Evolutionary conservation across 2,888 invertebrate genomes (phyloP), one percentile per base, ranked within the genome.

Genomic region (Conistra vaccinii): DNA sequence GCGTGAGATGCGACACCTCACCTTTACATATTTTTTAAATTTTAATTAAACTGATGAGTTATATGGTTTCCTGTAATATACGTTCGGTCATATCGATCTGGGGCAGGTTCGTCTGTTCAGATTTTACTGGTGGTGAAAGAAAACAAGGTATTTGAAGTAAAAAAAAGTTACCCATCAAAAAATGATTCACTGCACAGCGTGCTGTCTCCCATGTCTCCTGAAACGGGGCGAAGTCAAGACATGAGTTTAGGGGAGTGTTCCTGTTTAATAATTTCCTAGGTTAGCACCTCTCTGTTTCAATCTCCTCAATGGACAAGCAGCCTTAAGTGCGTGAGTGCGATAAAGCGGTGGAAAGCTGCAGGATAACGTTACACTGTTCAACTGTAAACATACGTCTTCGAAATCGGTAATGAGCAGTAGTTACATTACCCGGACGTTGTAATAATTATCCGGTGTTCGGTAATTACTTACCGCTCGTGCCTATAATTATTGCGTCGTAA

Each of bases 401-500:
- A 48, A 65, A 42, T 17, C 32, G 29, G 23, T 69, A 81, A 69
- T 58, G 14, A 20, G 3, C 32, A 14, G 35, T 2, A 26, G 29
- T 53, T 29, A 76, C 23, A 39, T 14, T 35, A 45, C 29, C 14
- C 42, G 5, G 14, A 51, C 0, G 2, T 17, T 20, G 32, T 23
- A 5, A 42, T 78, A 57, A 69, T 68, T 73, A 73, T 55, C n/a
- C 12, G 12, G 20, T 60, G n/a, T 42, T 63, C 12, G 12, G 23
- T 60, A 29, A 35, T 63, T 35, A 58, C 17, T 62, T 45, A 48
- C 48, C 20, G 12, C 23, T 65, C 45, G 12, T 51, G 7, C 17
- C 61, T n/a, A 57, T 68, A 70, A 84, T 65, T 70, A 68, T 29
- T 35, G 81, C 14, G n/a, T 63, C 42, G 51, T 68, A 75, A 84